Base-by-base conservation (phyloP, 1,140 invertebrate genomes). In the Kradibia gibbosae region DNA sequence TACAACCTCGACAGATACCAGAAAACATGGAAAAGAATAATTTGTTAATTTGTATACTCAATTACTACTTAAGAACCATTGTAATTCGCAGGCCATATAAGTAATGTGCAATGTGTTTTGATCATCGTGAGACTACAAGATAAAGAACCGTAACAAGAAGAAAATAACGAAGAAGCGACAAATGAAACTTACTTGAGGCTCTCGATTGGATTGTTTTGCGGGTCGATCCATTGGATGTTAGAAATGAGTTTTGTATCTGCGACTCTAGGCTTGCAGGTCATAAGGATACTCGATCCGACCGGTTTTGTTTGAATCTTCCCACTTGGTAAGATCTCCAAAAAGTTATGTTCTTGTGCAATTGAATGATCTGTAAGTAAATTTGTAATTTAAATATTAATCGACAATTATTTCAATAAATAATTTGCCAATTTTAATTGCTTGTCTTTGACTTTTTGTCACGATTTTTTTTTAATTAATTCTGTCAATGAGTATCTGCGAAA, bases 211-310 rank as follows among this genome's bases (percentile, higher is more conserved):
- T 92, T 92, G 83, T 94, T 93, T 36, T 92, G 89, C 36, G 93
- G 93, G 87, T 96, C 95, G 67, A 93, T 91, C 95, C 95, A 96
- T 86, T 95, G 92, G 42, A 96, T 92, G 83, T 95, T 92, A 3
- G 92, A 92, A 42, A 96, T 92, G 22, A 95, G 91, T 4, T 89
- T 88, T 0, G 91, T 88, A 82, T 96, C 92, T 0, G 92, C 92
- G 2, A 94, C 94, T 73, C 91, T 92, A 2, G 94, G 93, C 81
- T 92, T 92, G 87, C 95, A 96, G 3, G 95, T 96, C 78, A 96
- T 88, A 50, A 95, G 92, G 42, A 95, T 91, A 20, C 93, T 93
- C 77, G 93, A 93, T n/a, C 95, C 95, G 1, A 95, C 92, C 0
- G 95, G 90, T 84, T 94, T 95, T 3, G 93, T 93, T 87, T 95